Base-by-base conservation (phyloP, 2,113 vertebrate species). In the Colaptes auratus region DNA sequence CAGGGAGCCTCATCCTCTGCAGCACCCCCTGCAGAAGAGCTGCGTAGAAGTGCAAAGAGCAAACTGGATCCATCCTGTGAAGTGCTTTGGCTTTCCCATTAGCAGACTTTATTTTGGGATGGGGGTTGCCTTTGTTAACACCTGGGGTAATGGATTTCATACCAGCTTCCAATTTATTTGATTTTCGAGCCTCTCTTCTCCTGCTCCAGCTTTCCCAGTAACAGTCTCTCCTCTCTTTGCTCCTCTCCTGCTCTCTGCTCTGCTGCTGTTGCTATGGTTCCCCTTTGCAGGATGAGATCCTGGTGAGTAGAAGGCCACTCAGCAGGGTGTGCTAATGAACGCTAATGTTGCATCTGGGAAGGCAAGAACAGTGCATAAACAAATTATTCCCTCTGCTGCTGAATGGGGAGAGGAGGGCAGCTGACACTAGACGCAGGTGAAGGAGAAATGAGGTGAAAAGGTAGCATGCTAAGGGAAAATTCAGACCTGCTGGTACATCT, bases 211-310 rank as follows among this genome's bases (percentile, higher is more conserved):
- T 95, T 95, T 96, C 96, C 97, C 97, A 98, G 98, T 98, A 98
- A 98, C 94, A 95, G 97, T 98, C 89, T 98, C 96, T 98, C 98
- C 98, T 98, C 98, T 98, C 97, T 97, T 97, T 97, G 97, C 95
- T 97, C 82, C 95, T 98, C 97, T 98, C 92, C 95, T 96, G 97
- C 95, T 97, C 96, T 95, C 97, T 98, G 97, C 97, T 97, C 97
- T 97, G 95, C 98, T 97, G 96, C 97, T 98, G 97, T 98, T 98
- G 98, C 98, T 98, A 98, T 98, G 98, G 98, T 97, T 98, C 98
- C 98, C 96, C 97, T 98, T 98, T 98, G 95, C 98, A 98, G 98
- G 98, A 98, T 98, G 98, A 98, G 97, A 98, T 98, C 97, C 98
- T 98, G 98, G 98, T 98, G 98, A 98, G 98, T 98, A 98, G 97